Base-by-base conservation (phyloP, 1,140 invertebrate species). In the Macrobrachium nipponense region DNA sequence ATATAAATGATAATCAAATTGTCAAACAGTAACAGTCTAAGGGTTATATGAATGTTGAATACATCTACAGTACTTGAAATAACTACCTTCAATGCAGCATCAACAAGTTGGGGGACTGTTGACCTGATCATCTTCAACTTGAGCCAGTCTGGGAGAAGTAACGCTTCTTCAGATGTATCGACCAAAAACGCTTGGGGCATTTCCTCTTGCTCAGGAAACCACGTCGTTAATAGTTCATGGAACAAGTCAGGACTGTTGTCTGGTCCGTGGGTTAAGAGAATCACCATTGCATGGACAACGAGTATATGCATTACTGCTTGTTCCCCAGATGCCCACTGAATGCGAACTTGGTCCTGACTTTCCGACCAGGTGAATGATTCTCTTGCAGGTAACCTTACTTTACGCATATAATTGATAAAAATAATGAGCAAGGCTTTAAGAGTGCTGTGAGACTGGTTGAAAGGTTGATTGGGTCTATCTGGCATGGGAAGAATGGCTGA, bases 261-360 rank as follows among this genome's bases (percentile, higher is more conserved):
- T 3, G 94, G 94, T 27, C 95, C 94, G 89, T 95, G 96, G 3
- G 97, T 97, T 0, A 99, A 91, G 0, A 98, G 91, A 89, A 98
- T 98, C n/a, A 98, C 95, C 91, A 98, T 97, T 3, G 97, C 97
- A 90, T 99, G 97, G 58, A 98, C 96, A 0, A 98, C 95, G 8
- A 98, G 91, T 84, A 97, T 95, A 90, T 98, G 96, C 91, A 99
- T 93, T 0, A 95, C 96, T 64, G 96, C 95, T 89, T 95, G 94
- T 80, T 97, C 94, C 0, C 96, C 96, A 66, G 93, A 94, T n/a
- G 93, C 92, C 95, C 97, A 99, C 88, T 96, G 94, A 7, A 99
- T 94, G 27, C 96, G 91, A 83, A 92, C 89, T 81, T 95, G 94
- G 82, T 92, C 91, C 86, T 91, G 89, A 87, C 93, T 94, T 81